Evolutionary conservation across 1,140 invertebrate genomes (phyloP).

Genomic region (Drosophila rhopaloa): DNA sequence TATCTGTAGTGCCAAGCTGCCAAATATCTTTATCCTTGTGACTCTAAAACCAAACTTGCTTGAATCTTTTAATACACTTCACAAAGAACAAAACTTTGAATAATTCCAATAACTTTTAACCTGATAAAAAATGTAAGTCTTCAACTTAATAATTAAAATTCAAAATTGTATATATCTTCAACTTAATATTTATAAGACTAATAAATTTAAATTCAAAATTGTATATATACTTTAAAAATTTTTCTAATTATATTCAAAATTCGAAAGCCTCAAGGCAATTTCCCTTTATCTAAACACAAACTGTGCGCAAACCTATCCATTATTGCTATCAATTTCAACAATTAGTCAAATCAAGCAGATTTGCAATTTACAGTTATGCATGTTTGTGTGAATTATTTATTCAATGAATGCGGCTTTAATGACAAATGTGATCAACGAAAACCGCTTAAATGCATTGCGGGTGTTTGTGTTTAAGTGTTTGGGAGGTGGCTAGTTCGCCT

Average conservation of each 20-base stretch:
- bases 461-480: background rate
- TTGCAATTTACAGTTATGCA: conserved; percentile 34
- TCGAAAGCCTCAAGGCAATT: background rate
- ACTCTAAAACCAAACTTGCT: too few relatives aligned
- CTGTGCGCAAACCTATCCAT: conserved; percentile 35
- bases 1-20: background rate
- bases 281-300: conserved; percentile 1
- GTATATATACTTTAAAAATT: too few relatives aligned
- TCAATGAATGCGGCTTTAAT: conserved; percentile 51
- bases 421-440: conserved; percentile 46
- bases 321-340: conserved; percentile 47
- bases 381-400: conserved; percentile 43
- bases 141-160: too few relatives aligned
- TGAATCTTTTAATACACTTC: too few relatives aligned
- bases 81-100: too few relatives aligned
- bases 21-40: too few relatives aligned
- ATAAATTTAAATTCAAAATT: too few relatives aligned
- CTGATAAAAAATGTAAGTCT: too few relatives aligned
- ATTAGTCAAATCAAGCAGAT: conserved; percentile 58
- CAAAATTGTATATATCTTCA: too few relatives aligned
- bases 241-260: too few relatives aligned
- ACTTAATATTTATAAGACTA: too few relatives aligned
- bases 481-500: background rate
- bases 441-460: conserved; percentile 29
- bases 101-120: too few relatives aligned